A percentile compares a stretch with the other conserved stretches of the same genome.
These are phyloP conservation scores for Chrysomela aeneicollis DNA, from an alignment of 2,888 invertebrate genomes.

Conservation along the genomic window DNA sequence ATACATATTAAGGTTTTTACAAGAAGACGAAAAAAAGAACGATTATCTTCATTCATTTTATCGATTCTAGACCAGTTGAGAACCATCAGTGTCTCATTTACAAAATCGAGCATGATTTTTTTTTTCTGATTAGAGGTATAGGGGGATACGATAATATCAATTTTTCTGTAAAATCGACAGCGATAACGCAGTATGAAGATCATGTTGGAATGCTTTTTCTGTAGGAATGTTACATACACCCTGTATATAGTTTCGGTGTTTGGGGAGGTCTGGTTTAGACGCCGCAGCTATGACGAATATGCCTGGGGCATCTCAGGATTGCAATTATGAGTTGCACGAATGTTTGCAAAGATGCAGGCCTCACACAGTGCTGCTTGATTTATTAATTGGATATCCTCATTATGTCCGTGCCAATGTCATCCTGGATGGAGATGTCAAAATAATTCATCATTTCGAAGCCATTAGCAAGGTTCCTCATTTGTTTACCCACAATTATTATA, in stretches of 20 bases:
- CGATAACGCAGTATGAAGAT: background rate
- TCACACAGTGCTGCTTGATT: slow-evolving; percentile 24
- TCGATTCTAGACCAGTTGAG: too few relatives aligned
- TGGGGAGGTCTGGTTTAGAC: slow-evolving; percentile 38
- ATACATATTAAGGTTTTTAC: too few relatives aligned
- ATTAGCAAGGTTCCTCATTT: too few relatives aligned
- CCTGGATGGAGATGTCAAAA: background rate
- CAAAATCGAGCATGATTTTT: too few relatives aligned
- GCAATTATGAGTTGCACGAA: slow-evolving; percentile 28
- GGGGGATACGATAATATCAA: too few relatives aligned
- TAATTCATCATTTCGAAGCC: background rate
- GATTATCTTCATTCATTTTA: too few relatives aligned
- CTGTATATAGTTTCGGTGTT: background rate
- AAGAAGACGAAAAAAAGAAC: too few relatives aligned
- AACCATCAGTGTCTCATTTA: too few relatives aligned
- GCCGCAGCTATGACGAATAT: slow-evolving; percentile 33
- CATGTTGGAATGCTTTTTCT: too few relatives aligned
- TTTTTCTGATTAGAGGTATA: too few relatives aligned
- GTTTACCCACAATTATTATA: too few relatives aligned
- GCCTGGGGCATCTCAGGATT: slow-evolving; percentile 29
- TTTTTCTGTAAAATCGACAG: too few relatives aligned
- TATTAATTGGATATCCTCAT: slow-evolving; percentile 5
- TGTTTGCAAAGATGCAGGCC: slow-evolving; percentile 23
- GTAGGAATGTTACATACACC: background rate
- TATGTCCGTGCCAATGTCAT: background rate